Evolutionary conservation across 2,113 vertebrate species (phyloP), one percentile per base, ranked within the genome.

Genomic region (Caranx ignobilis): DNA sequence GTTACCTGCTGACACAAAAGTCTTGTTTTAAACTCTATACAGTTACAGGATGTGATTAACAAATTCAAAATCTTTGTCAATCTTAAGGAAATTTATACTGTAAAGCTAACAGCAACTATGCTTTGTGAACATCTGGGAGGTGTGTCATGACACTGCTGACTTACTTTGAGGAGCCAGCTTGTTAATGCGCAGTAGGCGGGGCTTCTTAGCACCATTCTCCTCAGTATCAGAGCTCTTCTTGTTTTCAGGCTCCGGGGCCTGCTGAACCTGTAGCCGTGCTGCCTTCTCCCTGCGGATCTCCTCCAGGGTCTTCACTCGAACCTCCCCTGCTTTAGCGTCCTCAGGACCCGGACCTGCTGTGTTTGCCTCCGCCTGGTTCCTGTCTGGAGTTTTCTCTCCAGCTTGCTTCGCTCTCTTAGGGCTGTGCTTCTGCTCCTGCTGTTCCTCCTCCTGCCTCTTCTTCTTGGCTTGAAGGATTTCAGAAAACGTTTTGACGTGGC

Each of bases 221-320:
- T 81, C 87, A 9, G 71, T 5, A 3, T 43, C 45, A 0, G 71
- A 31, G 31, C 15, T 71, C 64, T 81, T 87, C 11, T 85, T 79
- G 15, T 61, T 74, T 45, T 75, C 73, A 8, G 37, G 18, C 4
- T 85, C 81, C 37, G 1, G 32, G 0, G 76, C 34, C 2, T 90
- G 90, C 0, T 88, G 87, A 66, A 90, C 89, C 88, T 96, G 96
- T 62, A 93, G 76, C 66, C 96, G 86, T 13, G 95, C 93, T 1
- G 98, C 96, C 78, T 98, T 99, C 88, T 99, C 98, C 75, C 91
- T 94, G 60, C 95, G 97, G 82, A 99, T 98, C 81, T 99, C 97
- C 57, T 98, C 97, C 77, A 99, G 48, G 0, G 97, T 99, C 92
- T 99, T 99, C 2, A 99, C 93, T 7, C 78, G 71, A 1, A 99